Conservation (phyloP, 2,888 invertebrate species). For the Pherbina coryleti region DNA sequence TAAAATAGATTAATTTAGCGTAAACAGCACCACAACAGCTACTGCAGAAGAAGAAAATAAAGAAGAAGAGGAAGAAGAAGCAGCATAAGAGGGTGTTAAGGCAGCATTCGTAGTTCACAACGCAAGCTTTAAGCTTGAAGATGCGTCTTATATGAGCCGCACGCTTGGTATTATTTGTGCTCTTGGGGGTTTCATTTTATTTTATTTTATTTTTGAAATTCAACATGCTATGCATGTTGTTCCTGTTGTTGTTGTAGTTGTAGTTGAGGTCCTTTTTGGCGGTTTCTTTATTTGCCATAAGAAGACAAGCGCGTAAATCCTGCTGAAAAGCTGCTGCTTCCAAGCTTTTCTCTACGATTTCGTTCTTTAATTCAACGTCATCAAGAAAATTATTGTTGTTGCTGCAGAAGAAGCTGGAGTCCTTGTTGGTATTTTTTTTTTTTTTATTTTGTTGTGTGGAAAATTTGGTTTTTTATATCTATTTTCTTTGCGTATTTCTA, state of each 20-base stretch:
- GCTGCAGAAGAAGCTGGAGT: background rate
- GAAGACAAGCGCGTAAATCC: slow-evolving; percentile 48
- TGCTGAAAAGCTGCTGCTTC: slow-evolving; percentile 13
- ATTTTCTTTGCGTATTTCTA: background rate
- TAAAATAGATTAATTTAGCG: slow-evolving; percentile 67
- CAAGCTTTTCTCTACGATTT: background rate
- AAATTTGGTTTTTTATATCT: background rate
- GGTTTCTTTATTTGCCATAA: slow-evolving; percentile 30
- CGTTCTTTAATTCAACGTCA: slow-evolving; percentile 16
- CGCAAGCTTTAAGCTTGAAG: no score
- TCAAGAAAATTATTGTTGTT: slow-evolving; percentile 6
- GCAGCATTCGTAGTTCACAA: slow-evolving; percentile 15
- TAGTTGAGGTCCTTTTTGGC: slow-evolving; percentile 35
- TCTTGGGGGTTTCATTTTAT: background rate
- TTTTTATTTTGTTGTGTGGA: slow-evolving; percentile 44
- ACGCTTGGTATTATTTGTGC: background rate
- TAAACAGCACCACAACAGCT: slow-evolving; percentile 55
- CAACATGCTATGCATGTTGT: background rate
- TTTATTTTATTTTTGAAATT: slow-evolving; percentile 1
- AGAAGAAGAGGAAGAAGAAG: background rate
- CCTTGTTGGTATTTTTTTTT: slow-evolving; percentile 41
- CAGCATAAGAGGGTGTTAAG: slow-evolving; percentile 5
- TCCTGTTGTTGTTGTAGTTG: slow-evolving; percentile 37
- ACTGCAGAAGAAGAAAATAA: no score
- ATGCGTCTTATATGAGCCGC: no score